These are phyloP conservation scores for Byasa hedistus DNA, from an alignment of 2,888 invertebrate genomes.

Conservation along the genomic window DNA sequence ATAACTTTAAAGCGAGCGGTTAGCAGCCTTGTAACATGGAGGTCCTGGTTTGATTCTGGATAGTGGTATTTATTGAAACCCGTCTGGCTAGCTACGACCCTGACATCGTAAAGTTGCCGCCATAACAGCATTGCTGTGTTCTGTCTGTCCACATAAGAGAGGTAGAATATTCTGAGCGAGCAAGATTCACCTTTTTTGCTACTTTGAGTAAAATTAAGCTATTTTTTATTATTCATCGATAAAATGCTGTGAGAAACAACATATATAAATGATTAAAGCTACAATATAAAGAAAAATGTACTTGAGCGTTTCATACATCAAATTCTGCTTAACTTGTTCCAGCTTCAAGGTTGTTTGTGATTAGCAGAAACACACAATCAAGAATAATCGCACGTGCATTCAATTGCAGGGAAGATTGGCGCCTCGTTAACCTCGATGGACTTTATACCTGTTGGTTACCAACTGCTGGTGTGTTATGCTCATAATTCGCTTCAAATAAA, in stretches of 20 bases:
- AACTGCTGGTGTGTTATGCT: constrained; percentile 7
- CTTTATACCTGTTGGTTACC: constrained; percentile 21
- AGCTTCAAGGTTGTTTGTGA: constrained; percentile 9
- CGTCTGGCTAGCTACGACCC: too few relatives aligned
- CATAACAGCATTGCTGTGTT: too few relatives aligned
- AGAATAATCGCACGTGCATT: constrained; percentile 17
- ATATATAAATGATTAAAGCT: neutral
- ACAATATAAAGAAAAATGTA: neutral
- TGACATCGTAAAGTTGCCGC: too few relatives aligned
- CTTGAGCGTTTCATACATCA: neutral
- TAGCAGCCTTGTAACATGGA: too few relatives aligned
- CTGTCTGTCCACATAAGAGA: too few relatives aligned
- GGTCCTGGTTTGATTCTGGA: too few relatives aligned
- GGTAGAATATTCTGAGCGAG: too few relatives aligned
- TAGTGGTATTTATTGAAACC: too few relatives aligned
- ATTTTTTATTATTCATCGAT: too few relatives aligned
- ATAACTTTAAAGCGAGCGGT: too few relatives aligned
- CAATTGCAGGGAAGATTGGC: constrained; percentile 23
- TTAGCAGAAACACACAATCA: constrained; percentile 3
- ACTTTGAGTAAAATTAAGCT: too few relatives aligned
- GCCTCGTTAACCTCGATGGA: constrained; percentile 16
- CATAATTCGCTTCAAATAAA: constrained; percentile 19
- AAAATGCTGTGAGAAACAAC: neutral
- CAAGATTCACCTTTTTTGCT: too few relatives aligned
- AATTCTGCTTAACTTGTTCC: neutral